phyloP scores from a whole-genome alignment of 2,888 invertebrate species.

The Automeris io region DNA sequence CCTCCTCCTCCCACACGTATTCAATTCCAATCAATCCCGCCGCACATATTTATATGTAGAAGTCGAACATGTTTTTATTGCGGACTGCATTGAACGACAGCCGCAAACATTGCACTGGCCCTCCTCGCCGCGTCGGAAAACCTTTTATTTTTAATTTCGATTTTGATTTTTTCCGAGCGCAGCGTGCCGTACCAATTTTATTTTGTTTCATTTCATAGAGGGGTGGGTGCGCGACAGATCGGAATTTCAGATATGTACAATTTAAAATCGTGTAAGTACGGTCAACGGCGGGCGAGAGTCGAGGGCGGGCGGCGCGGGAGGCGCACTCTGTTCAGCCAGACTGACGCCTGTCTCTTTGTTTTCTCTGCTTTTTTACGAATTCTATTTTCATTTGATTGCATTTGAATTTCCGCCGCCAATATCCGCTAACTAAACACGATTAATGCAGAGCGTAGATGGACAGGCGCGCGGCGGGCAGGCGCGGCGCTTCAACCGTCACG shows the following conservation, averaged over 20 bases:
- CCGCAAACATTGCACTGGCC: conserved; percentile 72
- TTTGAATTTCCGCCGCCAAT: conserved; percentile 77
- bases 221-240: conserved; percentile 76
- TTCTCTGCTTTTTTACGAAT: conserved; percentile 74
- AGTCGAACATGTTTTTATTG: conserved; percentile 70
- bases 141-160: conserved; percentile 75
- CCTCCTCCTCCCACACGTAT: conserved; percentile 57
- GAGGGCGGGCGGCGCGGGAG: conserved; percentile 37
- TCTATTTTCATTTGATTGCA: conserved; percentile 78
- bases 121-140: conserved; percentile 59
- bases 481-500: conserved; percentile 40
- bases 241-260: conserved; percentile 78
- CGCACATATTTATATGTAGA: conserved; percentile 72
- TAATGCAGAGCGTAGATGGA: conserved; percentile 73
- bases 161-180: conserved; percentile 74
- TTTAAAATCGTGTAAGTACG: conserved; percentile 78
- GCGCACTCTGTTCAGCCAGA: conserved; percentile 53
- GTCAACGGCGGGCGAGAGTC: conserved; percentile 50
- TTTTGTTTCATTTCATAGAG: conserved; percentile 77
- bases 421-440: conserved; percentile 79
- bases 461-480: conserved; percentile 52
- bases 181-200: conserved; percentile 68
- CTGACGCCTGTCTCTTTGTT: conserved; percentile 76
- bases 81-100: conserved; percentile 71
- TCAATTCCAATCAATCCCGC: conserved; percentile 76